phyloP scores from a whole-genome alignment of 2,113 vertebrate species.

The Fregata magnificens region DNA sequence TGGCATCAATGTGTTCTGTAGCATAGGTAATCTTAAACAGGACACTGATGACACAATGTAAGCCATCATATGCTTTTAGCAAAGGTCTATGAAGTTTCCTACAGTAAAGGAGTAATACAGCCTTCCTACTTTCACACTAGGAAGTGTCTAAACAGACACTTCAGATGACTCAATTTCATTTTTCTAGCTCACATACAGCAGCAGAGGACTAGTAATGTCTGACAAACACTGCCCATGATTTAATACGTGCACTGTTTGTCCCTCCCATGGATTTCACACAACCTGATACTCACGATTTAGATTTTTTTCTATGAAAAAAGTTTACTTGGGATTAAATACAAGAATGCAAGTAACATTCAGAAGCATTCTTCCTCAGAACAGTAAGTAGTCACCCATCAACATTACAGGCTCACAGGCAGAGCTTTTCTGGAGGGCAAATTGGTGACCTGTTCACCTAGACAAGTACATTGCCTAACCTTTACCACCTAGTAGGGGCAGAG shows the following conservation, averaged over 20 bases:
- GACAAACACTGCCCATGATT: neutral
- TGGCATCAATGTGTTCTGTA: neutral
- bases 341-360: neutral
- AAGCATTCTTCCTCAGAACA: neutral
- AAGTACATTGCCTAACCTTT: neutral
- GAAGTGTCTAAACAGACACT: neutral
- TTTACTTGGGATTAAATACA: neutral
- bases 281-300: neutral
- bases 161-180: neutral
- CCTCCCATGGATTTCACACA: neutral
- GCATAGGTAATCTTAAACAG: neutral
- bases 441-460: neutral
- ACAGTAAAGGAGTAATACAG: neutral
- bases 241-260: neutral
- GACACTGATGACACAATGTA: fast-evolving
- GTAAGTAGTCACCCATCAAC: neutral
- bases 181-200: neutral
- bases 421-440: neutral
- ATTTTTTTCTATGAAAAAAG: neutral
- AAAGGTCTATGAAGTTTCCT: neutral
- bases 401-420: neutral
- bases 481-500: neutral
- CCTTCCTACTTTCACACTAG: neutral
- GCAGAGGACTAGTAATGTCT: neutral
- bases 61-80: neutral